Evolutionary conservation across 2,888 invertebrate species (phyloP).

Genomic region (Acholoe squamosa): DNA sequence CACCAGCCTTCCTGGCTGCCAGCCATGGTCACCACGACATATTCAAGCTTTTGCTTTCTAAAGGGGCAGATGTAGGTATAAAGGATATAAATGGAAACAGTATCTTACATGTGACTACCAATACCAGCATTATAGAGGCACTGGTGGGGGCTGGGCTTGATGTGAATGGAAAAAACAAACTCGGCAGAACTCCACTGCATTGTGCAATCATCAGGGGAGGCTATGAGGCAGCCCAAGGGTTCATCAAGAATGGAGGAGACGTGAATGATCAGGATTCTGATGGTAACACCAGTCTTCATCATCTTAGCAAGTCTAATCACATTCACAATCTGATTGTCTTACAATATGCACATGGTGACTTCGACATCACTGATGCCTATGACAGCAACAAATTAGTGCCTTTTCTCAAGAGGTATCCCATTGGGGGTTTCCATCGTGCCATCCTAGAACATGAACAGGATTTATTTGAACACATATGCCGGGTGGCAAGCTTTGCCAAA

Average conservation of each 20-base stretch:
- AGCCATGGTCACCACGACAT: neutral
- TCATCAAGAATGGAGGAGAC: neutral
- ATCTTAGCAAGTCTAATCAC: neutral
- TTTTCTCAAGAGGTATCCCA: neutral
- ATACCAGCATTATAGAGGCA: neutral
- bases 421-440: neutral
- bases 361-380: neutral
- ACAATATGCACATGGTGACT: neutral
- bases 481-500: neutral
- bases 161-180: neutral
- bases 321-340: neutral
- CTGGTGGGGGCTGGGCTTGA: neutral
- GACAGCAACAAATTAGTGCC: neutral
- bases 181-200: neutral
- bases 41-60: neutral
- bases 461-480: neutral
- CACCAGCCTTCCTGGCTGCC: constrained; percentile 4
- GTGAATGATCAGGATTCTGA: neutral
- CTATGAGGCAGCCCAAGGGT: neutral
- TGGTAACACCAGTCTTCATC: neutral
- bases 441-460: neutral
- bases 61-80: neutral
- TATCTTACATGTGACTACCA: neutral
- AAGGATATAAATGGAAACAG: neutral
- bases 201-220: neutral